phyloP scores from a whole-genome alignment of 1,140 invertebrate species.

The Vollenhovia emeryi region DNA sequence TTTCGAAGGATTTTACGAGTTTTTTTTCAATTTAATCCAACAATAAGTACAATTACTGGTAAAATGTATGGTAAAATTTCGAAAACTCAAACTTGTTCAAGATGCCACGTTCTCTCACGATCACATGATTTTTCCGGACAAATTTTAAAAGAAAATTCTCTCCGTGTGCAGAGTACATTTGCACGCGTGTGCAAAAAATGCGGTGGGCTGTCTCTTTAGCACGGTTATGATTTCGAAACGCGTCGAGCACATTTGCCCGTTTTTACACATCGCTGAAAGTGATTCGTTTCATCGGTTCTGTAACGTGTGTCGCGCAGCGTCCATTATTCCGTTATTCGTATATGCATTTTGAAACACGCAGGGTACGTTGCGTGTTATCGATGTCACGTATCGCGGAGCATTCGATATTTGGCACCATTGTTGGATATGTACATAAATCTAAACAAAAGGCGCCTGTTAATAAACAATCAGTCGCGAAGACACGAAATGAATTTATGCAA shows the following conservation, averaged over 20 bases:
- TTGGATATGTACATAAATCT: background rate
- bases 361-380: slow-evolving; percentile 25
- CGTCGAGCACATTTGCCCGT: background rate
- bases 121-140: too few species aligned
- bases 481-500: background rate
- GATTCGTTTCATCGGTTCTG: slow-evolving; percentile 40
- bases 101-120: too few species aligned
- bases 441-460: background rate
- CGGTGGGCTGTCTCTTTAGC: background rate
- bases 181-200: background rate
- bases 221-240: background rate
- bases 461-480: background rate
- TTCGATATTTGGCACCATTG: slow-evolving; percentile 1
- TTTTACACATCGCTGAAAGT: slow-evolving; percentile 21
- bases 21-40: too few species aligned
- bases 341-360: slow-evolving; percentile 21
- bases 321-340: slow-evolving; percentile 21
- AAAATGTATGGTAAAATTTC: too few species aligned
- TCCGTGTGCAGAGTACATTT: background rate
- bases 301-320: background rate
- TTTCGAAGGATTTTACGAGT: too few species aligned
- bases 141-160: too few species aligned
- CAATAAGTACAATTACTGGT: too few species aligned
- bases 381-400: slow-evolving; percentile 16
- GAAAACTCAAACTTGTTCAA: too few species aligned